These are phyloP conservation scores for Willowsia nigromaculata DNA, from an alignment of 2,888 invertebrate genomes.

Conservation along the genomic window DNA sequence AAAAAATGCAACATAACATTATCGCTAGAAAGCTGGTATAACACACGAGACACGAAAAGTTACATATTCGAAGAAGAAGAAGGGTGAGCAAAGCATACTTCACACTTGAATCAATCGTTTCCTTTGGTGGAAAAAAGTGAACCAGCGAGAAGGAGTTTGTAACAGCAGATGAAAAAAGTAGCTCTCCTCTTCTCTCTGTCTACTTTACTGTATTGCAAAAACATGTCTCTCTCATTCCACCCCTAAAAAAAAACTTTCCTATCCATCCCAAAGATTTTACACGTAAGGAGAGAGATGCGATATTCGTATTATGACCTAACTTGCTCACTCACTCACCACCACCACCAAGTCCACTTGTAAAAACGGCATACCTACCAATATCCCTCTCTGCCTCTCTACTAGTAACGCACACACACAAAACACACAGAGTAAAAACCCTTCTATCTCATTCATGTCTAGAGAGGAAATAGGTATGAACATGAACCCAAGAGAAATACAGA, in stretches of 20 bases:
- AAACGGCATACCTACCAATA: neutral
- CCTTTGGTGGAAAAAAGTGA: slow-evolving; percentile 1
- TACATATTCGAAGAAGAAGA: neutral
- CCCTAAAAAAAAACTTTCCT: slow-evolving; percentile 26
- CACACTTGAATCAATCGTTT: slow-evolving; percentile 9
- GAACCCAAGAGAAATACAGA: neutral
- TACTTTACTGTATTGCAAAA: slow-evolving; percentile 30
- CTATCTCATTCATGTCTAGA: slow-evolving; percentile 13
- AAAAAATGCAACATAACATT: neutral
- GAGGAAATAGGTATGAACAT: neutral
- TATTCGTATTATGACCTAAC: neutral
- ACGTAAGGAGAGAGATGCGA: neutral
- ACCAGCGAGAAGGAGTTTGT: neutral
- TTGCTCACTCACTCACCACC: no score
- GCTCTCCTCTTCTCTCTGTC: no score
- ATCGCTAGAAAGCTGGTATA: neutral
- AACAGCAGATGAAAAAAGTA: neutral
- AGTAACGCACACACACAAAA: neutral
- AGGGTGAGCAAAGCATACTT: neutral
- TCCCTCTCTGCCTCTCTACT: neutral
- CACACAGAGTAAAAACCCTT: neutral
- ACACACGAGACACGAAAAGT: neutral
- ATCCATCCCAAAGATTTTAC: neutral
- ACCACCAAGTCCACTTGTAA: neutral
- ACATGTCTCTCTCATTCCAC: slow-evolving; percentile 23